These are phyloP conservation scores for Chaetodon auriga DNA, from an alignment of 2,113 vertebrate genomes.

Conservation along the genomic window DNA sequence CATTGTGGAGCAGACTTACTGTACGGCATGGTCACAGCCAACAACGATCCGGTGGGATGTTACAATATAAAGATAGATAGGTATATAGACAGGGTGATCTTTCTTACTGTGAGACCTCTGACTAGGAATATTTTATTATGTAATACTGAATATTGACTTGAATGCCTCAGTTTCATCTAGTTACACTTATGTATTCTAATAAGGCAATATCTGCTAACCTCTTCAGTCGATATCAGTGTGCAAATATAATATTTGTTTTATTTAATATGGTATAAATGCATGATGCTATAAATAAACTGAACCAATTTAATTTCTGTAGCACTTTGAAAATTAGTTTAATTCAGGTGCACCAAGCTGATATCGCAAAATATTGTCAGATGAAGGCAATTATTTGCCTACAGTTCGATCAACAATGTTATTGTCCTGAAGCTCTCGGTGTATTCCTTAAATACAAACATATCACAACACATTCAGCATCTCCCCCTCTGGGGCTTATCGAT, in stretches of 20 bases:
- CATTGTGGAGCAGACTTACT: no score
- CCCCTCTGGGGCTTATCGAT: neutral
- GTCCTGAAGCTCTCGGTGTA: constrained; percentile 40
- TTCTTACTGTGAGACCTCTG: neutral
- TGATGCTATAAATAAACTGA: constrained; percentile 31
- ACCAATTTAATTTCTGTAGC: constrained; percentile 82
- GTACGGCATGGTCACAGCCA: no score
- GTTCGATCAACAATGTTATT: constrained; percentile 58
- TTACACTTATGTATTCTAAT: neutral
- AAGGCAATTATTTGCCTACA: constrained; percentile 40
- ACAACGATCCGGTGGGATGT: no score
- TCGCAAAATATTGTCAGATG: constrained; percentile 44
- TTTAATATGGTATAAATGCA: constrained; percentile 13
- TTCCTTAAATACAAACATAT: constrained; percentile 19
- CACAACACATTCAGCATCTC: no score
- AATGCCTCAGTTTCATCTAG: neutral
- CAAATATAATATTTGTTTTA: neutral
- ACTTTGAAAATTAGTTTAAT: constrained; percentile 76
- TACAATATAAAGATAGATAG: no score
- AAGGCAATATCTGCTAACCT: neutral
- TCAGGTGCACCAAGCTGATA: constrained; percentile 60
- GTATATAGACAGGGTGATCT: no score
- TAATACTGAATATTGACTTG: neutral
- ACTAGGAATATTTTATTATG: neutral
- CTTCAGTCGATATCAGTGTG: neutral